Evolutionary conservation across 2,113 vertebrate species (phyloP).

Genomic region (Perca fluviatilis): DNA sequence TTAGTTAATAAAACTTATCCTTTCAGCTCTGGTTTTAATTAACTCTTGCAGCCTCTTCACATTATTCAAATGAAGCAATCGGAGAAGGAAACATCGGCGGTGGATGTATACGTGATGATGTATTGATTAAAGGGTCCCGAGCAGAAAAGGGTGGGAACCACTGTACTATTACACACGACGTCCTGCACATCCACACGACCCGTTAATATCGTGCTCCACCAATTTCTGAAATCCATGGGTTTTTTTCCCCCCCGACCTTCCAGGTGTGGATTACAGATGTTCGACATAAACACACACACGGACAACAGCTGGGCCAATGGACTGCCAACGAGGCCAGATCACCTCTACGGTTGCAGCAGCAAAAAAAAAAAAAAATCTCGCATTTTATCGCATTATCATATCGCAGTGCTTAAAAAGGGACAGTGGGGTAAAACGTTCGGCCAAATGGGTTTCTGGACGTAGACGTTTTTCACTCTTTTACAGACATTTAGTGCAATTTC

Average conservation of each 20-base stretch:
- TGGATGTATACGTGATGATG: too few species aligned
- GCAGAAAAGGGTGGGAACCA: neutral
- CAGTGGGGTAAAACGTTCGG: constrained; percentile 2
- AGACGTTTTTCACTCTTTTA: neutral
- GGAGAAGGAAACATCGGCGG: too few species aligned
- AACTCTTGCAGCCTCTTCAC: too few species aligned
- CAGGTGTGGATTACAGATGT: too few species aligned
- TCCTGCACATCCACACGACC: neutral
- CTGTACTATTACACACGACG: neutral
- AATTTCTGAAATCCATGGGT: too few species aligned
- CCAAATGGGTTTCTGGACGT: neutral
- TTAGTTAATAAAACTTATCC: too few species aligned
- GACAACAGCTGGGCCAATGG: neutral
- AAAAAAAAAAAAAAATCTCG: neutral
- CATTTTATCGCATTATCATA: constrained; percentile 20
- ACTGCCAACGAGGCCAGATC: neutral
- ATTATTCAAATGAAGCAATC: too few species aligned
- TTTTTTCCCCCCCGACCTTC: too few species aligned
- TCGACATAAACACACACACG: neutral
- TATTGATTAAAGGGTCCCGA: neutral
- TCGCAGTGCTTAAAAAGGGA: constrained; percentile 1
- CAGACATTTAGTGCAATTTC: constrained; percentile 43
- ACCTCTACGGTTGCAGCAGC: neutral
- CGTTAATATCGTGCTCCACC: too few species aligned
- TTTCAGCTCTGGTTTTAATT: too few species aligned